Percentiles rank a stretch among this genome's conserved stretches.
Evolutionary conservation across 2,797 vertebrate species (phyloP).

Genomic region (Hippoglossus hippoglossus): DNA sequence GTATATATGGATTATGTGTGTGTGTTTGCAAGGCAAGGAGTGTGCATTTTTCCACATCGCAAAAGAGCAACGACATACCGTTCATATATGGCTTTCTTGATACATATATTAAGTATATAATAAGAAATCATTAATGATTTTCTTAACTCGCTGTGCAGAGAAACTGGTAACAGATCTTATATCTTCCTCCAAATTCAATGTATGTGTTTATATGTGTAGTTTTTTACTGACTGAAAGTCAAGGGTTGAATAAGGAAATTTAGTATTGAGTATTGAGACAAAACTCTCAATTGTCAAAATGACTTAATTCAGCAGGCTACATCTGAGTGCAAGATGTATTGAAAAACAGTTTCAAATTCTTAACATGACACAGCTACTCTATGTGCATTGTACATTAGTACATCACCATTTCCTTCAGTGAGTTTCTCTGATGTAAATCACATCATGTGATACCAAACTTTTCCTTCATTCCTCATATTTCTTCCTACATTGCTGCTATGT

Average conservation of each 20-base stretch:
- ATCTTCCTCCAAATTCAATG: not conserved
- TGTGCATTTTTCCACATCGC: constrained; percentile 28
- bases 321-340: not conserved
- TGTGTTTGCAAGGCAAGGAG: constrained; percentile 54
- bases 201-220: not conserved
- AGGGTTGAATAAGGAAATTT: not conserved
- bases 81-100: constrained; percentile 46
- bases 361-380: not conserved
- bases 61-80: constrained; percentile 2
- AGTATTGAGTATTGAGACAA: not conserved
- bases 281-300: not conserved
- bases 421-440: not conserved
- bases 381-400: not conserved
- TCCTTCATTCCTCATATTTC: constrained; percentile 3
- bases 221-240: not conserved
- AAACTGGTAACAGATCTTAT: not conserved
- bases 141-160: constrained; percentile 1
- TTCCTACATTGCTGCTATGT: constrained; percentile 14
- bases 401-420: no score
- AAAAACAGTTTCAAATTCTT: not conserved
- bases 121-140: not conserved
- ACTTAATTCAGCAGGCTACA: constrained; percentile 14
- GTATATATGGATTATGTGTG: not conserved
- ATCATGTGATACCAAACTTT: not conserved
- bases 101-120: not conserved